These are phyloP conservation scores for Caenorhabditis sp. DNA, from an alignment of 2,888 invertebrate genomes.

Conservation along the genomic window DNA sequence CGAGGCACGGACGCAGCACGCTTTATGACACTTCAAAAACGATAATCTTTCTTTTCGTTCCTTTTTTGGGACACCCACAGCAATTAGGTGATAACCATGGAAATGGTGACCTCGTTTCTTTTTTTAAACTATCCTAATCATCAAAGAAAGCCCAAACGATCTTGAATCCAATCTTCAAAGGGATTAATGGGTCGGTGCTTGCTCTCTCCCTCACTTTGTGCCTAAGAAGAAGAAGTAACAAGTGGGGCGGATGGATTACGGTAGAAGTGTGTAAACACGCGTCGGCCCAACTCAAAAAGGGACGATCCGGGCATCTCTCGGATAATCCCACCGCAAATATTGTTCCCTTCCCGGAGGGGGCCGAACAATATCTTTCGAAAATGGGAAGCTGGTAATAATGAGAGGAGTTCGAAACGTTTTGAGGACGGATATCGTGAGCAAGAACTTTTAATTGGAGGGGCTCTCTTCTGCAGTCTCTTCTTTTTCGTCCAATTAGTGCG, in stretches of 20 bases:
- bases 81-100: constrained; percentile 2
- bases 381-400: too few species aligned
- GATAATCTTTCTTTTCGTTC: constrained; percentile 37
- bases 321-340: constrained; percentile 1
- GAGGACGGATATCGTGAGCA: not conserved
- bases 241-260: constrained; percentile 33
- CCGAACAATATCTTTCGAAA: constrained; percentile 1
- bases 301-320: constrained; percentile 9
- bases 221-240: constrained; percentile 22
- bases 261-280: constrained; percentile 52
- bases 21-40: constrained; percentile 48
- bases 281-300: too few species aligned
- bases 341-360: constrained; percentile 6
- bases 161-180: too few species aligned
- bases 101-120: not conserved
- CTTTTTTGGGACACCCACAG: not conserved
- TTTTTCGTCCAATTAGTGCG: too few species aligned
- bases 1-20: not conserved
- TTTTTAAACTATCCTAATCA: not conserved
- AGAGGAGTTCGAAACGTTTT: not conserved
- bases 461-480: not conserved
- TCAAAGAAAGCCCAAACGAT: not conserved
- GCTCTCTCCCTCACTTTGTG: not conserved
- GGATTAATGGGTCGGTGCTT: not conserved
- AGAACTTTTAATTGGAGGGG: not conserved